Evolutionary conservation across 2,888 invertebrate genomes (phyloP).

Genomic region (Phyllotreta cruciferae): DNA sequence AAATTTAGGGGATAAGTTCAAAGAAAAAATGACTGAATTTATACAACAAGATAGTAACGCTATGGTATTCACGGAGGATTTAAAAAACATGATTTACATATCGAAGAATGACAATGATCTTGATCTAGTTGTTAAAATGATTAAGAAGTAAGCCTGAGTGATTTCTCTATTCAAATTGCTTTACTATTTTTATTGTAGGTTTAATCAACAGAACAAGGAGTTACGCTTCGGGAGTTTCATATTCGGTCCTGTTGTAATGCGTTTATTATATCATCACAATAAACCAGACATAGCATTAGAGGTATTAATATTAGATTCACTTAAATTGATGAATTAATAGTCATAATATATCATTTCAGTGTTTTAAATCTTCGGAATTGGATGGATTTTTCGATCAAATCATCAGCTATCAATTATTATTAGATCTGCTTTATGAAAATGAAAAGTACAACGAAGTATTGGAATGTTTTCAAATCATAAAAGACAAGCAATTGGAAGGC

Average conservation of each 20-base stretch:
- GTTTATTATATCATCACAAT: constrained; percentile 75
- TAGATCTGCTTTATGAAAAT: constrained; percentile 76
- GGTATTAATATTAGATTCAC: constrained; percentile 32
- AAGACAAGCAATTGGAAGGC: constrained; percentile 68
- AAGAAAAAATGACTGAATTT: constrained; percentile 73
- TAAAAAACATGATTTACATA: constrained; percentile 81
- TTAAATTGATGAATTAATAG: constrained; percentile 4
- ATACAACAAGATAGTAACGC: constrained; percentile 63
- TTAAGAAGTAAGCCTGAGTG: constrained; percentile 63
- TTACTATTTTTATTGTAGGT: constrained; percentile 60
- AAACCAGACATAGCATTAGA: constrained; percentile 71
- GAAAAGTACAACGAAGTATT: constrained; percentile 72
- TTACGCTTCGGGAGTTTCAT: constrained; percentile 79
- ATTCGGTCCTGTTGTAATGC: constrained; percentile 85
- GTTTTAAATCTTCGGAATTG: constrained; percentile 69
- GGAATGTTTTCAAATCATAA: constrained; percentile 68
- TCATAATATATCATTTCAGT: constrained; percentile 59
- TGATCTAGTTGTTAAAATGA: constrained; percentile 71
- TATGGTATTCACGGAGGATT: constrained; percentile 84
- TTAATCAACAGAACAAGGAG: constrained; percentile 73
- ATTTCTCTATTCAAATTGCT: neutral
- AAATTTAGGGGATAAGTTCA: constrained; percentile 71
- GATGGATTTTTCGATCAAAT: constrained; percentile 77
- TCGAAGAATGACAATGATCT: constrained; percentile 70
- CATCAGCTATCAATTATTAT: constrained; percentile 69